Percentiles rank a stretch among this genome's conserved stretches.
Conservation (phyloP, 2,888 invertebrate genomes). For the Creontiades dilutus region DNA sequence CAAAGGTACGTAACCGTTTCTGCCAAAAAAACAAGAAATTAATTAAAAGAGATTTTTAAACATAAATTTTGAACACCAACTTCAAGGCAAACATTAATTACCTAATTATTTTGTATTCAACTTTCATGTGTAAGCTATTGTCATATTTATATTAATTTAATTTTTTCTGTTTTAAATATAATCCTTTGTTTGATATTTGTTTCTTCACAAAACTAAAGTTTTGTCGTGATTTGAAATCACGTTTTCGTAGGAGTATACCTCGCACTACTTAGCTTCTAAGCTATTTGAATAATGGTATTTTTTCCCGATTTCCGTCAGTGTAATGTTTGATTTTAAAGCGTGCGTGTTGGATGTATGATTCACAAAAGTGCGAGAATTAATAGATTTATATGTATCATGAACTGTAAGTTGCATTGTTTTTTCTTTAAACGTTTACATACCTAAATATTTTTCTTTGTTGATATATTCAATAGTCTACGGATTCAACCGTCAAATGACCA, state of each 20-base stretch:
- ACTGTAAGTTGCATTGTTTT: too few relatives aligned
- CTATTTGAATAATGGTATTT: neutral
- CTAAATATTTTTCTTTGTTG: neutral
- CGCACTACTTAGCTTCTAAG: slow-evolving; percentile 67
- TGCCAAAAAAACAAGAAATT: neutral
- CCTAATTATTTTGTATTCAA: neutral
- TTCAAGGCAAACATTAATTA: slow-evolving; percentile 14
- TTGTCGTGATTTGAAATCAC: neutral
- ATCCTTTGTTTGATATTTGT: neutral
- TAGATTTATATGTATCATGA: too few relatives aligned
- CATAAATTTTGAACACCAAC: slow-evolving; percentile 8
- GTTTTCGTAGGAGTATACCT: slow-evolving; percentile 61
- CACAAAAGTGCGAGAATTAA: neutral
- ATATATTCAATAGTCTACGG: neutral
- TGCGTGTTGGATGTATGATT: neutral
- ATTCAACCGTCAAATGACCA: too few relatives aligned
- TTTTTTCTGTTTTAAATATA: neutral
- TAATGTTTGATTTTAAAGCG: neutral
- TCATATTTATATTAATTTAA: neutral
- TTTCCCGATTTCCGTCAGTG: neutral
- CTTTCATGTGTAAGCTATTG: neutral
- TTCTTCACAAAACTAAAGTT: neutral
- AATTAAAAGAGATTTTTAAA: neutral
- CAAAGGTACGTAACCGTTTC: neutral
- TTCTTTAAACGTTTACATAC: neutral